Percentiles rank a stretch among this genome's conserved stretches.
These are phyloP conservation scores for Apotomis betuletana DNA, from an alignment of 2,888 invertebrate species.

Conservation along the genomic window DNA sequence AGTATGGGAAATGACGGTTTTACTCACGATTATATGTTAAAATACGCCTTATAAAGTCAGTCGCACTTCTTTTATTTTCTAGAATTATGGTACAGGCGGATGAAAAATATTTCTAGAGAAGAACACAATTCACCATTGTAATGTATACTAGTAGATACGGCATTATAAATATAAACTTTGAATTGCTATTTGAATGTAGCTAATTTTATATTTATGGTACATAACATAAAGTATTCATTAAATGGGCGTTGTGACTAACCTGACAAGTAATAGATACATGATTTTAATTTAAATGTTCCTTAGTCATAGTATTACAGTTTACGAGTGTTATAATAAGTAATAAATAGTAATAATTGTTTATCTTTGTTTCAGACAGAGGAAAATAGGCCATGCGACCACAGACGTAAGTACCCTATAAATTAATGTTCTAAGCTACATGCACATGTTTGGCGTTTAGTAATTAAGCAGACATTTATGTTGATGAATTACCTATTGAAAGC, in stretches of 20 bases:
- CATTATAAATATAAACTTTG: too few relatives aligned
- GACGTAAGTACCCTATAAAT: constrained; percentile 30
- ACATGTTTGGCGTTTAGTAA: constrained; percentile 29
- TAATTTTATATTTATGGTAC: too few relatives aligned
- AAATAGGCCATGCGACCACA: background rate
- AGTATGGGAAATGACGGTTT: too few relatives aligned
- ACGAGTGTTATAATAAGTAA: background rate
- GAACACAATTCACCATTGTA: too few relatives aligned
- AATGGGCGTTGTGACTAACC: background rate
- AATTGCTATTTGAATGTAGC: too few relatives aligned
- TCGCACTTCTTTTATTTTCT: too few relatives aligned
- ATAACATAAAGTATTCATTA: background rate
- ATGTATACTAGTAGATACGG: too few relatives aligned
- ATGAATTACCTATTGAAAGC: constrained; percentile 36
- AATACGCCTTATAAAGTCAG: too few relatives aligned
- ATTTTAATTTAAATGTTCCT: background rate
- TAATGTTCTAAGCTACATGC: constrained; percentile 9
- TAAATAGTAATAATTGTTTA: background rate
- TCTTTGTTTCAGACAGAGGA: constrained; percentile 22
- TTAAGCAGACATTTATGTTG: constrained; percentile 29
- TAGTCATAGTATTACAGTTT: background rate
- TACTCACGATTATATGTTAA: too few relatives aligned
- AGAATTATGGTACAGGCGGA: too few relatives aligned
- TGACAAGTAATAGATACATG: background rate
- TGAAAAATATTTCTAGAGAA: too few relatives aligned